Evolutionary conservation across 2,113 vertebrate genomes (phyloP).

Genomic region (Lipophrys pholis): DNA sequence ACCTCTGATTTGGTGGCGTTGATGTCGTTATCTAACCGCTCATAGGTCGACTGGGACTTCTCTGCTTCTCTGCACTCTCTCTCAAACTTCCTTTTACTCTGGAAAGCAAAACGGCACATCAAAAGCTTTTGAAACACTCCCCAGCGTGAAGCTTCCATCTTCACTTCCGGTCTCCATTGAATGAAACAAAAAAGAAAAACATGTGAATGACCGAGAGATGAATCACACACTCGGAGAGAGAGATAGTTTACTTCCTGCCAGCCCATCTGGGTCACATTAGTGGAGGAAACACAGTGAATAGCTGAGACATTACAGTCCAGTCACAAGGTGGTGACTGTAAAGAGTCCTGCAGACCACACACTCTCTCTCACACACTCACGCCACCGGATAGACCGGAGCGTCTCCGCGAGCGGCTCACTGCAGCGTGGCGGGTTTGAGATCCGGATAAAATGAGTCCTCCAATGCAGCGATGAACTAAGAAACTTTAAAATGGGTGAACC

Average conservation of each 20-base stretch:
- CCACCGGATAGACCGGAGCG: no score
- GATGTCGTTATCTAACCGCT: conserved; percentile 94
- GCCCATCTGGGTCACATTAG: conserved; percentile 82
- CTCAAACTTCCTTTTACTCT: conserved; percentile 99
- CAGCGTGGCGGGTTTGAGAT: no score
- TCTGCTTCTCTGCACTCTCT: conserved; percentile 97
- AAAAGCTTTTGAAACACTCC: no score
- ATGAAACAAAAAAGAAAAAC: not conserved
- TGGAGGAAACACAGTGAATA: conserved; percentile 72
- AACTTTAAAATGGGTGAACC: no score
- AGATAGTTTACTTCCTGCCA: conserved; percentile 69
- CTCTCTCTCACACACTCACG: conserved; percentile 13
- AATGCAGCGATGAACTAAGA: no score
- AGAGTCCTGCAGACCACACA: conserved; percentile 58
- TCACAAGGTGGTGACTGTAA: conserved; percentile 60
- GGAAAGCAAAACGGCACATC: not conserved
- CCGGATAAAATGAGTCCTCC: no score
- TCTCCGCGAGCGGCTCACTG: no score
- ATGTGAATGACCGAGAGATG: conserved; percentile 50
- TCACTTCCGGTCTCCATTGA: not conserved
- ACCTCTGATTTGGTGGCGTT: conserved; percentile 99
- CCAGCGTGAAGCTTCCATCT: not conserved
- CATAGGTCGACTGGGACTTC: conserved; percentile 92
- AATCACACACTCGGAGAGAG: conserved; percentile 40
- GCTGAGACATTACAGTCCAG: conserved; percentile 74